These are phyloP conservation scores for Colletes collaris DNA, from an alignment of 2,888 invertebrate species.

Conservation along the genomic window DNA sequence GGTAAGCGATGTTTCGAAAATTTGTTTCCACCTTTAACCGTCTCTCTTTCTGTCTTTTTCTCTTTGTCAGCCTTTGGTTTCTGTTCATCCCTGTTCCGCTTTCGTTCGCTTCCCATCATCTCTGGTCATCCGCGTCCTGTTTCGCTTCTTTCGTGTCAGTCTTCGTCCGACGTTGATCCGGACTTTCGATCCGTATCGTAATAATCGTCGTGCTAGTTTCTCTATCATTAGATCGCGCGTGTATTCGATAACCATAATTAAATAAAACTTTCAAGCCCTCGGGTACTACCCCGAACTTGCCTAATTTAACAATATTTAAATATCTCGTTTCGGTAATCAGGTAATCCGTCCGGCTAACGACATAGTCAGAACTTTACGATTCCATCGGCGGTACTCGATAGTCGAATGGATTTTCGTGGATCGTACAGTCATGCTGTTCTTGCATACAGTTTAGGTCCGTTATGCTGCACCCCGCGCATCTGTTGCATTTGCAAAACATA, in stretches of 20 bases:
- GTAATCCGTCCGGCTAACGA: not conserved
- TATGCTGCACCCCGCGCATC: slow-evolving; percentile 82
- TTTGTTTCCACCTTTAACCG: not conserved
- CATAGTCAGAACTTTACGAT: not conserved
- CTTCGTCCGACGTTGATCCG: not conserved
- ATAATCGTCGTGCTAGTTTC: not conserved
- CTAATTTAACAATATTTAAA: not conserved
- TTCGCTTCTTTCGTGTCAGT: not conserved
- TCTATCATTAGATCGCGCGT: not conserved
- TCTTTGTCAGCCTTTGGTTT: not conserved
- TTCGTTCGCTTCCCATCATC: not conserved
- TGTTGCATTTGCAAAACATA: slow-evolving; percentile 80
- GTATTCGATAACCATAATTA: not conserved
- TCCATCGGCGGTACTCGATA: not conserved
- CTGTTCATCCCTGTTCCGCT: not conserved
- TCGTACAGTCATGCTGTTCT: not conserved
- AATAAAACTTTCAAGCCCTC: not conserved
- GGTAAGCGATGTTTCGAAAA: not conserved
- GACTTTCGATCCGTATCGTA: not conserved
- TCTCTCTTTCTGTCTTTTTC: not conserved
- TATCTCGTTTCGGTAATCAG: not conserved
- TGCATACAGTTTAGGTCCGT: slow-evolving; percentile 67
- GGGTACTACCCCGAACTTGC: not conserved
- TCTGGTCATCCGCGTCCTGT: not conserved
- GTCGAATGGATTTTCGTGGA: slow-evolving; percentile 65